Base-by-base conservation (phyloP, 2,797 vertebrate species). In the Sebastes jordani region DNA sequence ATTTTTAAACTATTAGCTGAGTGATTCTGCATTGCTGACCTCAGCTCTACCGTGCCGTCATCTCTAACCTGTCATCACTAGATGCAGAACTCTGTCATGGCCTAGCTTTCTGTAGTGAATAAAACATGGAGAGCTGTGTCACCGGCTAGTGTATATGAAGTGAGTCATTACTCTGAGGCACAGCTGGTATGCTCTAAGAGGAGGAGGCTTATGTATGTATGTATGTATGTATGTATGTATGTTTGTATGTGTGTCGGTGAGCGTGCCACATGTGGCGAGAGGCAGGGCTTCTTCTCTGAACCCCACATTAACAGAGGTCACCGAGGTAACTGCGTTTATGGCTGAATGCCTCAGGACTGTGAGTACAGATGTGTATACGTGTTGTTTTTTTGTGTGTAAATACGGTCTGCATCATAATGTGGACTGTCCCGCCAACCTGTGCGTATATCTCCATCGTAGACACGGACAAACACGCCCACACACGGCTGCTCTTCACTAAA, bases 111-210 rank as follows among this genome's bases (percentile, higher is more conserved):
- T 79, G 70, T 14, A 7, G 54, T 22, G 70, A 90, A 90, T 87
- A 88, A 91, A 93, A 93, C 81, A 89, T 85, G 78, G 60, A 64
- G 34, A 66, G 73, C 74, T 74, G 76, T 59, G 81, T 90, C 85
- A 85, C 75, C 29, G 54, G 59, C 30, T 56, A 23, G 67, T 49
- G 55, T 30, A 56, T 69, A 56, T 61, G 78, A 74, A 58, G 75
- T 79, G 90, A 89, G 81, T 90, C 91, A 82, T 76, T 64, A 23
- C 71, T 71, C 52, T 72, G 79, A 80, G 64, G 46, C 72, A 65
- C 80, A 87, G 81, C 82, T 90, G 76, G 68, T 70, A 29, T 2
- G 11, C 71, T 74, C 14, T 54, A 38, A 59, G 27, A 67, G 29
- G 52, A 73, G 38, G 25, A 62, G 56, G 23, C 13, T 20, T 55